phyloP scores from a whole-genome alignment of 2,888 invertebrate genomes.

The Seira sanloemensis region DNA sequence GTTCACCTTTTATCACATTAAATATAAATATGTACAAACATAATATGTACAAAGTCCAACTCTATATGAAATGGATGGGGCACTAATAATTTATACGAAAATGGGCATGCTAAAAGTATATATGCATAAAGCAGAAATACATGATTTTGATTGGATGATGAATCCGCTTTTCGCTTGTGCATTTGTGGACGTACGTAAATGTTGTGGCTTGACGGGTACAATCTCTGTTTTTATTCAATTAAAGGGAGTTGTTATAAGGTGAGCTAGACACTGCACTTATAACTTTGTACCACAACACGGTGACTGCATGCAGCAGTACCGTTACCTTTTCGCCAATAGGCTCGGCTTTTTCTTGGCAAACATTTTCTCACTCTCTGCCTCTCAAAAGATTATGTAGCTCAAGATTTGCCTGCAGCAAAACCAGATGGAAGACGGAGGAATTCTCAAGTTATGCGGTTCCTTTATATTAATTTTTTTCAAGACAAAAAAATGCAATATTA shows the following conservation, averaged over 20 bases:
- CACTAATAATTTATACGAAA: constrained; percentile 10
- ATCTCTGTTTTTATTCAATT: not conserved
- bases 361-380: not conserved
- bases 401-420: constrained; percentile 34
- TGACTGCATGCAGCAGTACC: constrained; percentile 19
- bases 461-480: not conserved
- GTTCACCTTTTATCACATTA: too few relatives aligned
- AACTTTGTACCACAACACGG: not conserved
- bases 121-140: not conserved
- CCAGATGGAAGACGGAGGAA: constrained; percentile 11
- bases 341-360: constrained; percentile 22
- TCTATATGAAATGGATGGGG: too few relatives aligned
- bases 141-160: constrained; percentile 9
- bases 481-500: not conserved
- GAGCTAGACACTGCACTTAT: not conserved
- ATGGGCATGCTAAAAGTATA: not conserved
- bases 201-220: constrained; percentile 13
- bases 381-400: constrained; percentile 22
- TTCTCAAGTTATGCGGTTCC: constrained; percentile 25
- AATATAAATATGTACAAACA: not conserved
- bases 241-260: not conserved
- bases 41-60: too few relatives aligned
- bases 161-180: constrained; percentile 11
- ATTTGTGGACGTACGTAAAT: constrained; percentile 4
- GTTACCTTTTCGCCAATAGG: constrained; percentile 26